Percentiles rank a stretch among this genome's conserved stretches.
Evolutionary conservation across 2,888 invertebrate species (phyloP).

Genomic region (Lasioglossum zephyrum): DNA sequence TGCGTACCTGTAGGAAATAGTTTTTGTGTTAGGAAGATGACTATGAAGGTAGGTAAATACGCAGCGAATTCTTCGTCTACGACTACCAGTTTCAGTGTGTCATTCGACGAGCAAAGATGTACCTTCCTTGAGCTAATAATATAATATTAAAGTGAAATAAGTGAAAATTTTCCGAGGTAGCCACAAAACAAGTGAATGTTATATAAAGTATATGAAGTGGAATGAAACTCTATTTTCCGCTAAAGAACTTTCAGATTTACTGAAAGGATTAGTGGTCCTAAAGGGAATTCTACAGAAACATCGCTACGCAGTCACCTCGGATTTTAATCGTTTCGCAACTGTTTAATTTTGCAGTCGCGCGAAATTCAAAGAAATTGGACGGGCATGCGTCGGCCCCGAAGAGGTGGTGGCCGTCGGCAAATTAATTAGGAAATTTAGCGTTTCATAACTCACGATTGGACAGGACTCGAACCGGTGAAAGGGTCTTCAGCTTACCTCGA

Average conservation of each 20-base stretch:
- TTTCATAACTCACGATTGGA: conserved; percentile 62
- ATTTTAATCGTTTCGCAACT: neutral
- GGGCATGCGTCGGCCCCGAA: neutral
- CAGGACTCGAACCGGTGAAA: conserved; percentile 54
- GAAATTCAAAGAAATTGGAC: conserved; percentile 18
- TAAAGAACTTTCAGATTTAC: neutral
- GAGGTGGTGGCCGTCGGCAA: neutral
- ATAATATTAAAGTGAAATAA: no score
- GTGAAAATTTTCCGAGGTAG: no score
- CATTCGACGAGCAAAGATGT: no score
- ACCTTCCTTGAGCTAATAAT: no score
- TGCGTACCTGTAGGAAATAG: no score
- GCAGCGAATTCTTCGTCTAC: no score
- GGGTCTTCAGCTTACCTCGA: conserved; percentile 55
- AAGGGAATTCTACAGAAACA: neutral
- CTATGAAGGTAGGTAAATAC: no score
- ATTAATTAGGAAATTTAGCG: conserved; percentile 62
- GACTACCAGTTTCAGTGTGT: no score
- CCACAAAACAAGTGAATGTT: neutral
- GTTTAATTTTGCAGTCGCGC: neutral
- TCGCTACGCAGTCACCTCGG: neutral
- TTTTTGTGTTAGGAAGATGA: no score
- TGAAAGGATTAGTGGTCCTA: neutral
- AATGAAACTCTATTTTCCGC: neutral
- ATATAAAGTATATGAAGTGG: neutral